Evolutionary conservation across 2,797 vertebrate species (phyloP).

Genomic region (Pangasius larnaudii): DNA sequence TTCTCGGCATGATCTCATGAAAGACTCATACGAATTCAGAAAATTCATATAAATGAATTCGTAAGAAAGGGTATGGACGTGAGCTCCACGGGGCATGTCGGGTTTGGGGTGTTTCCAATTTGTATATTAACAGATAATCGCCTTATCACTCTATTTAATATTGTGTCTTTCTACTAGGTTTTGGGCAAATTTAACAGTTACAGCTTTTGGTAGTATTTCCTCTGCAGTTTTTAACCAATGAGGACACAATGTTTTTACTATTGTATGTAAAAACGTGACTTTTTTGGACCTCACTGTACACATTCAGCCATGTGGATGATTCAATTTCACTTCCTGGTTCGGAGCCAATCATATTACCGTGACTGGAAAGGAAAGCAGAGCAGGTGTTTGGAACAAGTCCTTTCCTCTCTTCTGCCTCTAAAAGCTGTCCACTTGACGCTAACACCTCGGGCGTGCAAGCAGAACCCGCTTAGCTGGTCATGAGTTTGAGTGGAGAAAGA

Average conservation of each 20-base stretch:
- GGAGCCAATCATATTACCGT: background rate
- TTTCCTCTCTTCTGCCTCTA: background rate
- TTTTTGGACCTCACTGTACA: background rate
- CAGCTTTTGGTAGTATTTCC: background rate
- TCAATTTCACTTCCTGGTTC: constrained; percentile 22
- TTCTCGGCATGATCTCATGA: background rate
- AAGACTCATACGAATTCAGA: background rate
- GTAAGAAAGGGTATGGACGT: background rate
- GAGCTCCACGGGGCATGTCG: background rate
- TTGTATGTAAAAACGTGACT: background rate
- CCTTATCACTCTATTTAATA: background rate
- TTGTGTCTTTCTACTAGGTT: background rate
- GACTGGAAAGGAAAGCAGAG: constrained; percentile 6
- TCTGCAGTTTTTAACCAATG: background rate
- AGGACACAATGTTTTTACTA: background rate
- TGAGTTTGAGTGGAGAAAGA: background rate
- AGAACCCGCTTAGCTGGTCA: too few relatives aligned
- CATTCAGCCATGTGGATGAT: background rate
- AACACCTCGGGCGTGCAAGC: background rate
- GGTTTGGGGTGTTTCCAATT: background rate
- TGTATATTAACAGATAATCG: background rate
- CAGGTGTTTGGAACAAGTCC: constrained; percentile 15
- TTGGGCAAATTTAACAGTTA: background rate
- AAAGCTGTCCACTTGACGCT: background rate
- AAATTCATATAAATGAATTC: background rate